phyloP scores from a whole-genome alignment of 92 coral and sea anemone genomes.

The Siderastrea radians region DNA sequence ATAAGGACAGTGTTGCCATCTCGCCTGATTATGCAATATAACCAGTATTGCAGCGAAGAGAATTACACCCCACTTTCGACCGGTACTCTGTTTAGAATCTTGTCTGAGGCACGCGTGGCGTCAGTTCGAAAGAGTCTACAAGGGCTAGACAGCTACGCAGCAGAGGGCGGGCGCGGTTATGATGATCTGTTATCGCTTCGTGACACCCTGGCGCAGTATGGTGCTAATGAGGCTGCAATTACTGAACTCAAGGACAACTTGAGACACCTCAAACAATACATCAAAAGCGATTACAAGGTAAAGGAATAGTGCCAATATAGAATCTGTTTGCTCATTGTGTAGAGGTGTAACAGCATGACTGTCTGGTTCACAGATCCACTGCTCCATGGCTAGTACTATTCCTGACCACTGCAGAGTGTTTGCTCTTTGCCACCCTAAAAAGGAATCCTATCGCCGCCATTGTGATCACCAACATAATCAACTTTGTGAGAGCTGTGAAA shows the following conservation, averaged over 20 bases:
- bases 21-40: too few species aligned
- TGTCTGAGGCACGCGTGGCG: too few species aligned
- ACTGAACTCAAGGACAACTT: slow-evolving; percentile 43
- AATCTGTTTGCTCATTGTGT: slow-evolving; percentile 28
- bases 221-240: slow-evolving; percentile 23
- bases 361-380: slow-evolving; percentile 48
- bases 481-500: slow-evolving; percentile 47
- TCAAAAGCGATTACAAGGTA: slow-evolving; percentile 69
- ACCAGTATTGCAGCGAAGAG: too few species aligned
- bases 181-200: not conserved
- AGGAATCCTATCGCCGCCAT: slow-evolving; percentile 9
- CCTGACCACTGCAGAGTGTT: slow-evolving; percentile 62
- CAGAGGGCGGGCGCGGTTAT: too few species aligned
- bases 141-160: too few species aligned
- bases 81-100: too few species aligned
- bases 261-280: slow-evolving; percentile 39
- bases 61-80: too few species aligned
- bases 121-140: too few species aligned
- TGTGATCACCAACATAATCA: slow-evolving; percentile 59
- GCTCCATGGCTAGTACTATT: slow-evolving; percentile 30
- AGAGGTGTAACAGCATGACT: slow-evolving; percentile 20
- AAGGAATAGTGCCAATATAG: slow-evolving; percentile 11
- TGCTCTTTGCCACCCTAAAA: slow-evolving; percentile 54
- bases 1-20: slow-evolving; percentile 27
- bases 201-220: slow-evolving; percentile 35